Evolutionary conservation across 2,113 vertebrate genomes (phyloP).

Genomic region (Atrichornis clamosus): DNA sequence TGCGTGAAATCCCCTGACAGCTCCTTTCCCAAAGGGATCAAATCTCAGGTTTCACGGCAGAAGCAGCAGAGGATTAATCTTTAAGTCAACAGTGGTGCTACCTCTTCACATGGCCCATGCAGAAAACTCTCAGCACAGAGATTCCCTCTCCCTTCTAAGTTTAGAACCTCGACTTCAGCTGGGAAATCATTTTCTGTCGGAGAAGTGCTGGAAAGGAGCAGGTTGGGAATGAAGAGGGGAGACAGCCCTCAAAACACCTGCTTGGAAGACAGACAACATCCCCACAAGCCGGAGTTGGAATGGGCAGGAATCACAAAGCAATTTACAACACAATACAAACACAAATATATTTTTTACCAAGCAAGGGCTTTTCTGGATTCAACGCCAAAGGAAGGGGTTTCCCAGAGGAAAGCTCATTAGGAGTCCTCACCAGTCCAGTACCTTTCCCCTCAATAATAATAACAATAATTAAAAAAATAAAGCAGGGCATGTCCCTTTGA

Average conservation of each 20-base stretch:
- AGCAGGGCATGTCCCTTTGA: neutral
- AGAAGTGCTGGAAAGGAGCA: neutral
- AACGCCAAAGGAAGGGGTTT: neutral
- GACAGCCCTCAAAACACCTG: rapidly evolving
- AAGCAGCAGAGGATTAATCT: neutral
- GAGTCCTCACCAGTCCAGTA: neutral
- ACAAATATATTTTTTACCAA: neutral
- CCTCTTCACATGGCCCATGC: rapidly evolving
- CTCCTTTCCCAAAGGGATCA: neutral
- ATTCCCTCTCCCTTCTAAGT: neutral
- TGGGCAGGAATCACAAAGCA: neutral
- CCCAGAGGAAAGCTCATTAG: conserved; percentile 3
- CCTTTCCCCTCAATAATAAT: neutral
- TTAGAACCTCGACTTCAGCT: neutral
- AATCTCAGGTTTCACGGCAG: neutral
- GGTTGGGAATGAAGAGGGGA: neutral
- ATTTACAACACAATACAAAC: rapidly evolving
- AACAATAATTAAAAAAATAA: no score
- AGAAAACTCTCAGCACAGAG: neutral
- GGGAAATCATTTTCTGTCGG: neutral
- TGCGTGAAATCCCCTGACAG: neutral
- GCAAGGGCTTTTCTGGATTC: neutral
- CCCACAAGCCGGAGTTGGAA: rapidly evolving
- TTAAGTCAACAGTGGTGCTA: neutral
- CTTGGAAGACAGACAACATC: neutral